These are phyloP conservation scores for Lepidurus apus DNA, from an alignment of 1,140 invertebrate species.

Conservation along the genomic window DNA sequence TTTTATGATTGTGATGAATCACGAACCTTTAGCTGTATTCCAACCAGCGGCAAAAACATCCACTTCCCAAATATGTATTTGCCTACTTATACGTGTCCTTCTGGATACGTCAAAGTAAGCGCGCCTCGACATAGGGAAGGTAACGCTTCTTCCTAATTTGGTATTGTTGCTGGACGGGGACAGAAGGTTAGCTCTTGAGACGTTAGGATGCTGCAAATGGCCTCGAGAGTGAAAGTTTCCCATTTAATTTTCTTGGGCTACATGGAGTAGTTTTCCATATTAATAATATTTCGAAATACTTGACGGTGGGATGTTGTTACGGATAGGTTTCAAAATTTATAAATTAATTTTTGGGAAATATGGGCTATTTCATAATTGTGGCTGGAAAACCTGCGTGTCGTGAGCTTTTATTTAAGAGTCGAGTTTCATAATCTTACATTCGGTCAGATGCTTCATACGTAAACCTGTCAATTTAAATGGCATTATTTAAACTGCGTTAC, in stretches of 20 bases:
- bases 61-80: slow-evolving; percentile 7
- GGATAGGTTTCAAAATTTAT: too few relatives aligned
- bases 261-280: too few relatives aligned
- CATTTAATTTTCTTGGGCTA: background rate
- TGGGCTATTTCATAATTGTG: too few relatives aligned
- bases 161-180: background rate
- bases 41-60: background rate
- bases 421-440: background rate
- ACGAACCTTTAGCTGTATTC: background rate
- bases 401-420: background rate
- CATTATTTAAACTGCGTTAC: background rate
- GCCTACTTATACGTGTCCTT: background rate
- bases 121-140: background rate
- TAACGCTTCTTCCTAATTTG: background rate
- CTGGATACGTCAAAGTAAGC: background rate
- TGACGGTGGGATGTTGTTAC: too few relatives aligned
- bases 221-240: background rate
- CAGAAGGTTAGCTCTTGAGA: background rate
- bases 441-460: too few relatives aligned
- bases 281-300: too few relatives aligned
- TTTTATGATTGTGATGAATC: background rate
- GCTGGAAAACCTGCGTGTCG: background rate
- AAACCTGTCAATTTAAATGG: background rate
- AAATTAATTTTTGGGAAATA: background rate
- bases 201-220: background rate